A percentile compares a stretch with the other conserved stretches of the same genome.
These are phyloP conservation scores for Menidia menidia DNA, from an alignment of 2,797 vertebrate species.

Conservation along the genomic window DNA sequence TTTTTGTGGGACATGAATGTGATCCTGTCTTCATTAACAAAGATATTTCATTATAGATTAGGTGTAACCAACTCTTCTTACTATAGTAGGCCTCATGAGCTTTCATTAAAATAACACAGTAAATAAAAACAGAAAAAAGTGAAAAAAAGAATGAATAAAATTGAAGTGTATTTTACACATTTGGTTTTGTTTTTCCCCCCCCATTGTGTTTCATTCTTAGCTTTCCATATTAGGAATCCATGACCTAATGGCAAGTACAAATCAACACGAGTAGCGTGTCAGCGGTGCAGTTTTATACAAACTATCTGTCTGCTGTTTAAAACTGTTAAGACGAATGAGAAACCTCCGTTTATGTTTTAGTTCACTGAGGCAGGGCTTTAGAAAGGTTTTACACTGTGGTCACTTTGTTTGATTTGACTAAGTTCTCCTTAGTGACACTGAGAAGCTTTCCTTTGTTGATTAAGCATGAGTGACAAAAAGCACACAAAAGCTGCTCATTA, in stretches of 20 bases:
- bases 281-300: no score
- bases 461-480: constrained; percentile 48
- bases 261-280: no score
- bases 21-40: not conserved
- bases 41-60: not conserved
- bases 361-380: constrained; percentile 64
- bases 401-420: constrained; percentile 71
- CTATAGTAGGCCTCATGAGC: no score
- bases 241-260: no score
- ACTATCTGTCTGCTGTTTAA: constrained; percentile 16
- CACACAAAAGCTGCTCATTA: constrained; percentile 46
- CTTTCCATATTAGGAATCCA: no score
- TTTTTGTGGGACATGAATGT: not conserved
- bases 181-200: no score
- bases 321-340: constrained; percentile 29
- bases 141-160: no score
- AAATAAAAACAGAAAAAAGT: no score
- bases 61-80: not conserved
- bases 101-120: no score
- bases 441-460: constrained; percentile 64
- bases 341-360: constrained; percentile 60
- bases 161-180: no score
- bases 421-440: constrained; percentile 62
- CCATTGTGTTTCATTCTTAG: no score
- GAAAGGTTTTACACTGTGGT: constrained; percentile 66